These are phyloP conservation scores for Nipponia nippon DNA, from an alignment of 2,113 vertebrate genomes.

Conservation along the genomic window DNA sequence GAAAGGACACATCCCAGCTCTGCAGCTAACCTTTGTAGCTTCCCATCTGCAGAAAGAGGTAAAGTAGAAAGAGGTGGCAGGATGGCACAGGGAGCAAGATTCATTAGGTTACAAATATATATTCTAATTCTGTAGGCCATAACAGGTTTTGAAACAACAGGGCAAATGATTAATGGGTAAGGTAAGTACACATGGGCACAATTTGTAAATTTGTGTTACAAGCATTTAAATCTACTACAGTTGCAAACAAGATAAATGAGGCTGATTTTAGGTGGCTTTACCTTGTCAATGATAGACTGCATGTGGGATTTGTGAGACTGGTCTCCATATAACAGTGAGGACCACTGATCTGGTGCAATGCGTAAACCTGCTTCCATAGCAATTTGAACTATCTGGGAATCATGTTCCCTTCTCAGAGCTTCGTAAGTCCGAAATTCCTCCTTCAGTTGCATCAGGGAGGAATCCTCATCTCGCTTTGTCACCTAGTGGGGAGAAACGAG, in stretches of 20 bases:
- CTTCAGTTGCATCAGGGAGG: slow-evolving; percentile 97
- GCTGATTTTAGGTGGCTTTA: slow-evolving; percentile 59
- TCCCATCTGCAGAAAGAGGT: background rate
- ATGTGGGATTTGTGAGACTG: slow-evolving; percentile 98
- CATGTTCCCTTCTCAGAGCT: slow-evolving; percentile 92
- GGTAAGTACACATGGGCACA: accelerated
- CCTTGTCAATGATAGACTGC: slow-evolving; percentile 99
- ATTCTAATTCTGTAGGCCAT: background rate
- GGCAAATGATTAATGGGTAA: background rate
- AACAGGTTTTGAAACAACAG: background rate
- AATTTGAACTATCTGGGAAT: slow-evolving; percentile 98
- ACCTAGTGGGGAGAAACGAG: slow-evolving; percentile 73
- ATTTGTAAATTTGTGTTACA: background rate
- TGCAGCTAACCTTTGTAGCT: background rate
- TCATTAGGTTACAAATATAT: background rate
- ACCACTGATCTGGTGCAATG: slow-evolving; percentile 99
- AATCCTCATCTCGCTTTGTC: slow-evolving; percentile 97
- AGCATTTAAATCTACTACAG: background rate
- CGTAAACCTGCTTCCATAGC: slow-evolving; percentile 97
- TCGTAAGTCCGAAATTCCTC: slow-evolving; percentile 97
- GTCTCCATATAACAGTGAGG: slow-evolving; percentile 94
- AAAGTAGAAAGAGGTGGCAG: background rate
- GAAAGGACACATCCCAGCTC: background rate
- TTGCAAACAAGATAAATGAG: background rate
- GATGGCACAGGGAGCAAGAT: background rate